Base-by-base conservation (phyloP, 2,888 invertebrate genomes). In the Cylloceria caligata region DNA sequence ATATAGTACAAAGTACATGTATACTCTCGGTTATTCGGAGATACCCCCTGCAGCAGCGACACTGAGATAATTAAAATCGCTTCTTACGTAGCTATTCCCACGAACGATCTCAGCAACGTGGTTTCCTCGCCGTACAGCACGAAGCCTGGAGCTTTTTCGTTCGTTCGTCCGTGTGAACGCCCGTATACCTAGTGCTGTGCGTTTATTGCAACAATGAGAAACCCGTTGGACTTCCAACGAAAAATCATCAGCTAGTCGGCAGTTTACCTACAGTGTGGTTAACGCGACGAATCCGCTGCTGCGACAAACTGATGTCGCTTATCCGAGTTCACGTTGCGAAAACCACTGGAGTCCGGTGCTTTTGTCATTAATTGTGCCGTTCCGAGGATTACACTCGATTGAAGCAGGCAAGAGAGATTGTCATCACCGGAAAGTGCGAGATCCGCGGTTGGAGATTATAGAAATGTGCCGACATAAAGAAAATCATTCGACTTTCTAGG, bases 81-180 rank as follows among this genome's bases (percentile, higher is more conserved):
- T 49, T 36, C 39, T 49, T 68, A 34, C 13, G n/a, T 21, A 13
- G 9, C 47, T 49, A 16, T 52, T 68, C 36, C 65, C 49, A 67
- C 34, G n/a, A 36, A 13, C 34, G n/a, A 39, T 24, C 24, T 30
- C 5, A 24, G 39, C 21, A 11, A 3, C 45, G 45, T 13, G 36
- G 65, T 45, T 27, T 30, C 30, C 27, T 7, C n/a, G 30, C n/a
- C 7, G 34, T 19, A 11, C 24, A 16, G 16, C 47, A 4, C 30
- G 11, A 16, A 34, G 16, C 67, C 16, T 42, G 11, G 9, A 30
- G 11, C 21, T 55, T 52, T 55, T 55, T 69, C 69, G 36, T 52
- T 24, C 49, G 36, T 68, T 68, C 49, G 30, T 39, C 52, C 68
- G 68, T 52, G 68, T 24, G 68, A 68, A 68, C 67, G 67, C 4